Evolutionary conservation across 1,140 invertebrate species (phyloP), one percentile per base, ranked within the genome.

Genomic region (Trichomalopsis sarcophagae): DNA sequence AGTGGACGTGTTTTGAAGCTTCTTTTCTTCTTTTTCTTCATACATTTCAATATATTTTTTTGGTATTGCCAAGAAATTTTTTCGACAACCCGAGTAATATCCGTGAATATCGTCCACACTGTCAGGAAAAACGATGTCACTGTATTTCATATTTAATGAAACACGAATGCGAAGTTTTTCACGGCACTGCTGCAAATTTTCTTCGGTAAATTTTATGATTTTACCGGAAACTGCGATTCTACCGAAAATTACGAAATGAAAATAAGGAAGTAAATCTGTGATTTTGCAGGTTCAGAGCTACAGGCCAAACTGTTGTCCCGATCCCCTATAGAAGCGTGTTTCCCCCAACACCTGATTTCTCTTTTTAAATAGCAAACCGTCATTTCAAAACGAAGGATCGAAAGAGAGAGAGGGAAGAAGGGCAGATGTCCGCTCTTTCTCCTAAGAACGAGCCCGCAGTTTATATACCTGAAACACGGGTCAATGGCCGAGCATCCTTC

Each of bases 81-180:
- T 27, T 27, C 27, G 27, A 27, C 27, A 27, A 27, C 27, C 10
- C 4, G 71, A 74, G 30, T 36, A 36, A 74, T 36, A 71, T 27
- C 7, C 71, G 13, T 74, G 71, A 74, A 74, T 7, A 33, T 36
- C 30, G 13, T 36, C 71, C 71, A 74, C 30, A 40, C 30, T 3
- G 23, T 74, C 33, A 74, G 71, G 71, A 23, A 74, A 74, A 74
- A 74, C 36, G 2, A 74, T 36, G 36, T 74, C 36, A 74, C 71
- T 74, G 30, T 74, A 74, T 36, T 74, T 36, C 17, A 74, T 74
- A 17, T 74, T 36, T 17, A 11, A 40, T 74, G 71, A 27, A 74
- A 74, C 5, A 11, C 13, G 30, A 14, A 74, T 74, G 36, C 33
- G 36, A 33, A 74, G 71, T 36, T 74, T 74, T 36, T 74, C 33